Conservation (phyloP, 2,113 vertebrate genomes). For the Varanus salvator region DNA sequence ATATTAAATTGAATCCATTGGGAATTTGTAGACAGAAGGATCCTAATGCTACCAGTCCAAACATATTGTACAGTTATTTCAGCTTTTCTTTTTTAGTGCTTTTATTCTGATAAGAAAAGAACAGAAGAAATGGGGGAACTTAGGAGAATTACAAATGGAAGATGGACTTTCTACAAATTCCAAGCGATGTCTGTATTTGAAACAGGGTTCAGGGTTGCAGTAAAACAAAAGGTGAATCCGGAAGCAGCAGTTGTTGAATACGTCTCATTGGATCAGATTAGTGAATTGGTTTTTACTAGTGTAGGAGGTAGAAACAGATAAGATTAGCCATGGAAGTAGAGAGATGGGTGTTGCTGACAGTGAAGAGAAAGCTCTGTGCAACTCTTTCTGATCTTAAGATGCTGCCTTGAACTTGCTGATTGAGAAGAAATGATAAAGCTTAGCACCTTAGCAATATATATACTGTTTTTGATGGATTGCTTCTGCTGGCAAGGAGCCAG, state of each 20-base stretch:
- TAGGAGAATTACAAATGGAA: too few relatives aligned
- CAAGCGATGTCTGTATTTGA: too few relatives aligned
- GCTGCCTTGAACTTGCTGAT: slow-evolving; percentile 67
- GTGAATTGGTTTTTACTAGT: not conserved
- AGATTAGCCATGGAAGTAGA: slow-evolving; percentile 47
- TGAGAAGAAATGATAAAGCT: slow-evolving; percentile 59
- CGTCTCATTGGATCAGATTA: not conserved
- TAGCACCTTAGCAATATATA: slow-evolving; percentile 28
- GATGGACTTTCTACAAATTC: too few relatives aligned
- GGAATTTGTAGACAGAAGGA: too few relatives aligned
- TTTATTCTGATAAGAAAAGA: too few relatives aligned
- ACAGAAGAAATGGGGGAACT: too few relatives aligned
- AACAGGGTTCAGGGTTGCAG: too few relatives aligned
- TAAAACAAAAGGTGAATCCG: too few relatives aligned
- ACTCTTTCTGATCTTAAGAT: slow-evolving; percentile 54
- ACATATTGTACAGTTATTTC: too few relatives aligned
- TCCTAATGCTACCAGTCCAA: too few relatives aligned
- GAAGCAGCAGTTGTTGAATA: not conserved
- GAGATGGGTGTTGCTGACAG: slow-evolving; percentile 30
- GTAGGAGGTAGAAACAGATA: slow-evolving; percentile 60
- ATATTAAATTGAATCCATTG: not conserved
- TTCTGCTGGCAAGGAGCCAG: slow-evolving; percentile 62
- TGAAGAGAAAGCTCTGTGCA: slow-evolving; percentile 40
- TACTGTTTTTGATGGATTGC: slow-evolving; percentile 55
- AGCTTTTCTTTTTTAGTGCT: too few relatives aligned